Percentiles rank a stretch among this genome's conserved stretches.
Evolutionary conservation across 2,113 vertebrate genomes (phyloP).

Genomic region (Dipodomys ordii): DNA sequence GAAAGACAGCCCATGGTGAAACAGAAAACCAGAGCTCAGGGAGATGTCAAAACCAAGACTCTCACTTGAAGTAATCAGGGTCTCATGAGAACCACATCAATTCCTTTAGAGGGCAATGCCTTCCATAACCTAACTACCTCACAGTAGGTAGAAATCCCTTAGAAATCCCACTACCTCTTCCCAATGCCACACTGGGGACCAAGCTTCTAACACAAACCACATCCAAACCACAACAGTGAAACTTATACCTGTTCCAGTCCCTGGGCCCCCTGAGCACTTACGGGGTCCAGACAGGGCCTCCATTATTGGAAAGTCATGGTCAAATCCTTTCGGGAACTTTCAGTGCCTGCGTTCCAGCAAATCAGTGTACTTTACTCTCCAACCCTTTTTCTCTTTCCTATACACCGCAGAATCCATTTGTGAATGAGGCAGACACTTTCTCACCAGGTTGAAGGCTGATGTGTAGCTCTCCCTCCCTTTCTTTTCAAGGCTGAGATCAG

Average conservation of each 20-base stretch:
- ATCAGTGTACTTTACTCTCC: background rate
- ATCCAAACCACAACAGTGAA: background rate
- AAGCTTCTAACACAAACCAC: background rate
- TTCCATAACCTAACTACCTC: background rate
- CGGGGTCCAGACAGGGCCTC: background rate
- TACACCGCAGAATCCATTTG: background rate
- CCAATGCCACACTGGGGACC: background rate
- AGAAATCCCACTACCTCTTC: background rate
- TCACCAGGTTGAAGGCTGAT: background rate
- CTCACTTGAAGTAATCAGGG: background rate
- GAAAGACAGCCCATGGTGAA: background rate
- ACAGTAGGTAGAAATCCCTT: background rate
- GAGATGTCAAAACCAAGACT: background rate
- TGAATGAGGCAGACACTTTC: background rate
- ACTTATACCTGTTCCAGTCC: fast-evolving
- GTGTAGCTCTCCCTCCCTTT: fast-evolving
- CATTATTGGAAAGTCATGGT: background rate
- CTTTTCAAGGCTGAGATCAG: background rate
- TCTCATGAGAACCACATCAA: background rate
- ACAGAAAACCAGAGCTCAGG: background rate
- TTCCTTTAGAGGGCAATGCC: background rate
- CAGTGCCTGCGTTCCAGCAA: background rate
- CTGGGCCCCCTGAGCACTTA: background rate
- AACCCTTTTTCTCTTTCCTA: background rate
- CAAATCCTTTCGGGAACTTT: background rate